These are phyloP conservation scores for Tupaia chinensis DNA, from an alignment of 2,113 vertebrate species.

Conservation along the genomic window DNA sequence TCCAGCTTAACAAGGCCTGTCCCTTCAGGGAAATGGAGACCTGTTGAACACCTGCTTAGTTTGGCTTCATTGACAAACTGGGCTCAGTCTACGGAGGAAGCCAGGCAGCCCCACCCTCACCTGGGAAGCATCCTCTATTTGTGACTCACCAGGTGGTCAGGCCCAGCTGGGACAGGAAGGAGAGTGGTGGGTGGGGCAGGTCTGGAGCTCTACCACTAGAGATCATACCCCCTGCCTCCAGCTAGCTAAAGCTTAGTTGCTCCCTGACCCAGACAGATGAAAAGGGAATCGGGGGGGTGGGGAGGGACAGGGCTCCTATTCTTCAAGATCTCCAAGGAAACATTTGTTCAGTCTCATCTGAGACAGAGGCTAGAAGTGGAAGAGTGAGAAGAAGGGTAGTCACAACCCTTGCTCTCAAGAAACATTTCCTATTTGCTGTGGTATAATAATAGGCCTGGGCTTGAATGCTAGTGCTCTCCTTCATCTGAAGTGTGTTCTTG, in stretches of 20 bases:
- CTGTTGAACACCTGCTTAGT: slow-evolving; percentile 34
- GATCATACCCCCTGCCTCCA: slow-evolving; percentile 47
- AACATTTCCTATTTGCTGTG: not conserved
- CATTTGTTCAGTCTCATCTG: not conserved
- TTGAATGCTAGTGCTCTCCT: not conserved
- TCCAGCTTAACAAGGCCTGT: not conserved
- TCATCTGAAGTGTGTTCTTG: not conserved
- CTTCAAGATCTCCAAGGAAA: slow-evolving; percentile 37
- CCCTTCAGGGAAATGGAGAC: slow-evolving; percentile 59
- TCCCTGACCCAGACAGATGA: slow-evolving; percentile 25
- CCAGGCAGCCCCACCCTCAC: slow-evolving; percentile 75
- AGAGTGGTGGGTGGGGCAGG: slow-evolving; percentile 51
- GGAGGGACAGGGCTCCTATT: not conserved
- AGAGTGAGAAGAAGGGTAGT: not conserved
- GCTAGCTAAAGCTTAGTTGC: slow-evolving; percentile 18
- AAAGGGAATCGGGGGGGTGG: not conserved
- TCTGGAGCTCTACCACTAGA: slow-evolving; percentile 10
- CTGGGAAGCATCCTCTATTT: slow-evolving; percentile 77
- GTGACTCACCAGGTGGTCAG: slow-evolving; percentile 73
- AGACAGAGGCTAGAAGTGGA: not conserved
- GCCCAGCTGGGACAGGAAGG: slow-evolving; percentile 70
- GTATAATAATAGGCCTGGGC: slow-evolving; percentile 1
- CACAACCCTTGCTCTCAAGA: not conserved
- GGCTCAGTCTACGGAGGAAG: slow-evolving; percentile 46
- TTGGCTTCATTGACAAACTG: slow-evolving; percentile 30